Evolutionary conservation across 2,113 vertebrate genomes (phyloP), one percentile per base, ranked within the genome.

Genomic region (Myodes glareolus): DNA sequence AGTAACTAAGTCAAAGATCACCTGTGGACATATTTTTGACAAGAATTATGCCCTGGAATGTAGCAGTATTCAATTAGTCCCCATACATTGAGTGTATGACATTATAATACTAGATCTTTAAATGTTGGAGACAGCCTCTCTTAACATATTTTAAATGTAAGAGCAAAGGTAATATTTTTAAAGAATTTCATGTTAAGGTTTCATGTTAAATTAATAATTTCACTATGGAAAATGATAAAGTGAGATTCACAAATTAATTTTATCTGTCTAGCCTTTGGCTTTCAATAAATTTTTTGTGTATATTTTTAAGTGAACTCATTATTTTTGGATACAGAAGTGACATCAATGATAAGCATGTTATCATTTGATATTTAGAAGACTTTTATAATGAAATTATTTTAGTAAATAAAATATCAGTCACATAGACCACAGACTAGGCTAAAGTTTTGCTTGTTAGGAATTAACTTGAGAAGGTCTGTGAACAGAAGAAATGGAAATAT

Each of bases 1-100:
- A 93, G 82, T 94, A 97, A 88, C 78, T 93, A 95, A 92, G 88
- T 86, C 86, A 96, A 90, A 58, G 92, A 93, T 96, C 55, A 93
- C 68, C 39, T 68, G 65, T 93, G 77, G 45, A 95, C 91, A 92
- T 91, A 72, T 12, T 92, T 86, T 86, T 47, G 75, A 96, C 25
- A 91, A 77, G 21, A 86, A 94, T 73, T 67, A 89, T 78, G 81
- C 92, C 72, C 61, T 89, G 33, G 31, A 94, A 89, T 67, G 0
- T 67, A 94, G 80, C 87, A 10, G 50, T 91, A 63, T 81, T 91
- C 50, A 68, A 12, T 81, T 76, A 42, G 39, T 33, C 86, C 42
- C 11, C 9, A 63, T 29, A 78, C 6, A n/a, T 63, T 94, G 89
- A 73, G 29, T 77, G 76, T 5, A 16, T 85, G 58, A 61, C 45